Evolutionary conservation across 2,797 vertebrate species (phyloP).

Genomic region (Poecilia gillii): DNA sequence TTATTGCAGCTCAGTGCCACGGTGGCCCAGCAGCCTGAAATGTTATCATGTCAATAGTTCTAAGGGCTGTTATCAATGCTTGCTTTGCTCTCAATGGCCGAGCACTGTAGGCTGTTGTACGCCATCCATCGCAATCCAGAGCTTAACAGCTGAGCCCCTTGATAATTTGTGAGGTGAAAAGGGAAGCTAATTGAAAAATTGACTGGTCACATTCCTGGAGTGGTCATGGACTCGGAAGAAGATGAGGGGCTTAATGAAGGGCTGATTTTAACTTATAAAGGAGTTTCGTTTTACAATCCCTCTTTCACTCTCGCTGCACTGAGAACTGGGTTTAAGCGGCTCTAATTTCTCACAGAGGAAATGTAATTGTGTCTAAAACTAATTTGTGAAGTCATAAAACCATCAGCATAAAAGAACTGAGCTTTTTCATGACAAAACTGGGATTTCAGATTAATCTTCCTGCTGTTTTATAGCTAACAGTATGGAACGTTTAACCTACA

Average conservation of each 20-base stretch:
- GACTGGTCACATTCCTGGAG: constrained; percentile 39
- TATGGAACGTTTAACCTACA: constrained; percentile 12
- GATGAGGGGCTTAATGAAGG: constrained; percentile 39
- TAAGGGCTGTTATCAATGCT: constrained; percentile 70
- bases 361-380: constrained; percentile 37
- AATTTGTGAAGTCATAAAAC: constrained; percentile 16
- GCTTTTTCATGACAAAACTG: constrained; percentile 9
- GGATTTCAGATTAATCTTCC: constrained; percentile 21
- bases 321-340: constrained; percentile 25
- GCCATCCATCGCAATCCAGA: constrained; percentile 62
- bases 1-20: constrained; percentile 85
- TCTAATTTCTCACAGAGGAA: constrained; percentile 22
- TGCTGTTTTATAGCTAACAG: constrained; percentile 16
- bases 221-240: constrained; percentile 33
- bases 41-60: constrained; percentile 80
- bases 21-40: constrained; percentile 76
- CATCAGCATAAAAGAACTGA: background rate
- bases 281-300: constrained; percentile 12
- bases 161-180: constrained; percentile 60
- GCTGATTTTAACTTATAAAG: constrained; percentile 35
- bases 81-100: constrained; percentile 64
- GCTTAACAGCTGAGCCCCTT: constrained; percentile 50
- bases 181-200: constrained; percentile 72
- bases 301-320: constrained; percentile 13
- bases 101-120: constrained; percentile 58